These are phyloP conservation scores for Liolophura sinensis DNA, from an alignment of 1,140 invertebrate genomes.

Conservation along the genomic window DNA sequence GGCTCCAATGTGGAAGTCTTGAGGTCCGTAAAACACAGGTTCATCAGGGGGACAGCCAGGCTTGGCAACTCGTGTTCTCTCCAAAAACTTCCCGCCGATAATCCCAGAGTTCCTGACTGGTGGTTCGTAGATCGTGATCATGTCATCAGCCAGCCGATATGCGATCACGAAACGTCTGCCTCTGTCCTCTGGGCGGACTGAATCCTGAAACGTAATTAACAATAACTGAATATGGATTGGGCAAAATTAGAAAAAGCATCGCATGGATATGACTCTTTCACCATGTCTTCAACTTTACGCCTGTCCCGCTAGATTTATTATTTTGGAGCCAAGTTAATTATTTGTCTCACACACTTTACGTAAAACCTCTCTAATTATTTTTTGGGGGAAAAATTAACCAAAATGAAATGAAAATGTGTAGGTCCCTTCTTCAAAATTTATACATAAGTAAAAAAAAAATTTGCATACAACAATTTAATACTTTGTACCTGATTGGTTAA, in stretches of 20 bases:
- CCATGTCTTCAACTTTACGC: too few relatives aligned
- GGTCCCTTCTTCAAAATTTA: too few relatives aligned
- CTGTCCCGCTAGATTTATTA: not conserved
- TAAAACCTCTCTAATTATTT: too few relatives aligned
- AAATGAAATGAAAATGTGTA: too few relatives aligned
- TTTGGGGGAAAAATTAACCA: too few relatives aligned
- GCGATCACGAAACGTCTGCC: constrained; percentile 57
- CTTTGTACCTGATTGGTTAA: too few relatives aligned
- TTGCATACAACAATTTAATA: too few relatives aligned
- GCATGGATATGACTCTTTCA: too few relatives aligned
- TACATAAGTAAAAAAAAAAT: too few relatives aligned
- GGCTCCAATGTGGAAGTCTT: constrained; percentile 59
- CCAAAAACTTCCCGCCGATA: constrained; percentile 59
- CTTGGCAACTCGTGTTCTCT: constrained; percentile 55
- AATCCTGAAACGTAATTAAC: constrained; percentile 40
- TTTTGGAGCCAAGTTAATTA: not conserved
- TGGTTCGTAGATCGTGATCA: constrained; percentile 59
- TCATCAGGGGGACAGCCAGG: constrained; percentile 47
- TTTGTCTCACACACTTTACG: too few relatives aligned
- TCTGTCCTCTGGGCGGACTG: constrained; percentile 50
- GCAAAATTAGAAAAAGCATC: too few relatives aligned
- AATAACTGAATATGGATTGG: not conserved
- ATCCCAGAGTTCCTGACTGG: constrained; percentile 58
- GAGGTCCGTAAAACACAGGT: constrained; percentile 56
- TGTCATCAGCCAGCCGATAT: constrained; percentile 57